These are phyloP conservation scores for Eospalax fontanierii DNA, from an alignment of 2,797 vertebrate genomes.

Conservation along the genomic window DNA sequence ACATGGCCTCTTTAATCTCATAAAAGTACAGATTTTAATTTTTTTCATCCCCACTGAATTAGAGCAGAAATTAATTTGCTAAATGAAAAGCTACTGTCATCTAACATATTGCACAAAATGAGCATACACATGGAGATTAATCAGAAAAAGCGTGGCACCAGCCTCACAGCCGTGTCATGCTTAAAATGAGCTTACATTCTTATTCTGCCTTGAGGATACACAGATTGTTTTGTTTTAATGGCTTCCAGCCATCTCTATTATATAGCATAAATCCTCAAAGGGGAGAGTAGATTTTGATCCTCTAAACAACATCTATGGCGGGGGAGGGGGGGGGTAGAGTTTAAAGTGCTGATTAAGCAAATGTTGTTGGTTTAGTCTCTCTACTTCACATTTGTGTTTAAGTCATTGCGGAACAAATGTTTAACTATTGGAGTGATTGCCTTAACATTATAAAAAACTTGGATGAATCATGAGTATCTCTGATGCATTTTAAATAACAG, in stretches of 20 bases:
- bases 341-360: slow-evolving; percentile 77
- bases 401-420: slow-evolving; percentile 44
- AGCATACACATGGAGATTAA: slow-evolving; percentile 67
- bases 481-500: slow-evolving; percentile 35
- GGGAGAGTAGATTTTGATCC: slow-evolving; percentile 68
- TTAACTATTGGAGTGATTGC: slow-evolving; percentile 14
- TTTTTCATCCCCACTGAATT: slow-evolving; percentile 64
- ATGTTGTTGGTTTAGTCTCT: slow-evolving; percentile 56
- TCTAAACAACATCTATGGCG: slow-evolving; percentile 53
- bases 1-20: slow-evolving; percentile 33
- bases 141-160: slow-evolving; percentile 48
- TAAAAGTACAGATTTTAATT: slow-evolving; percentile 64
- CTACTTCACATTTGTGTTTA: slow-evolving; percentile 57
- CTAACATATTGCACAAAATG: slow-evolving; percentile 69
- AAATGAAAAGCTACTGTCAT: slow-evolving; percentile 70
- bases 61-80: slow-evolving; percentile 72
- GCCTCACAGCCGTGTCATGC: slow-evolving; percentile 53
- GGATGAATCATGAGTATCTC: neutral
- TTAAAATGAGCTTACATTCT: slow-evolving; percentile 78
- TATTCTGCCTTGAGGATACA: slow-evolving; percentile 70
- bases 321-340: neutral
- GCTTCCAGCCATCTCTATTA: slow-evolving; percentile 75
- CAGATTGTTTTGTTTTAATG: slow-evolving; percentile 76
- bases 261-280: slow-evolving; percentile 64
- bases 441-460: slow-evolving; percentile 36